Base-by-base conservation (phyloP, 35 echinoderm and acorn worm genomes). In the Patiria miniata region DNA sequence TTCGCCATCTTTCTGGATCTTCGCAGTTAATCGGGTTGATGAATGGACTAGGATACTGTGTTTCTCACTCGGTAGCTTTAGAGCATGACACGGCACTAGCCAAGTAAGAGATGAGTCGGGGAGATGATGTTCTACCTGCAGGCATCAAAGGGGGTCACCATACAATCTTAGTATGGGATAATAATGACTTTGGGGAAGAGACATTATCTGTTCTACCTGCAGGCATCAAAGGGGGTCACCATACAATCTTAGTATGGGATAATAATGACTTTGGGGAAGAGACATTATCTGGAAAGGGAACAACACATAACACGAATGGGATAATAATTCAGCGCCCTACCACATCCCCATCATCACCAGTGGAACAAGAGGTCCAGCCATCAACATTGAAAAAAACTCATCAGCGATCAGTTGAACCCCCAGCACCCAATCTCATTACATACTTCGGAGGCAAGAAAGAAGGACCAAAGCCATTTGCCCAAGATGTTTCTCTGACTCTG, bases 21-120 rank as follows among this genome's bases (percentile, higher is more conserved):
- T 59, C 51, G 34, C n/a, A 79, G 37, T 51, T 94, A 1, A 86
- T 94, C 30, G 92, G 92, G 5, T 30, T 94, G 37, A 26, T 90
- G 0, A 94, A 94, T 90, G 92, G 92, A 19, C 86, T 94, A 38
- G 92, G 92, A 19, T 60, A 94, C 51, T 61, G 37, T 38, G 55
- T 33, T 1, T 90, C 87, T 29, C 87, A 90, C 51, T 68, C 92
- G 16, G 8, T 18, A 26, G 82, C 86, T 7, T 51, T 94, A 58
- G 87, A 94, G 57, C 87, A 94, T 86, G 92, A 94, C 81, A 94
- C 87, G 6, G 91, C 91, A 8, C 37, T 93, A 23, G 91, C 87
- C 36, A 58, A 61, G 28, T 44, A 77, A 37, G 61, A 94, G 58
- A 58, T 94, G 34, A n/a, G 33, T 36, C 18, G 52, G 53, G 85